Percentiles rank a stretch among this genome's conserved stretches.
Evolutionary conservation across 2,113 vertebrate genomes (phyloP).

Genomic region (Numida meleagris): DNA sequence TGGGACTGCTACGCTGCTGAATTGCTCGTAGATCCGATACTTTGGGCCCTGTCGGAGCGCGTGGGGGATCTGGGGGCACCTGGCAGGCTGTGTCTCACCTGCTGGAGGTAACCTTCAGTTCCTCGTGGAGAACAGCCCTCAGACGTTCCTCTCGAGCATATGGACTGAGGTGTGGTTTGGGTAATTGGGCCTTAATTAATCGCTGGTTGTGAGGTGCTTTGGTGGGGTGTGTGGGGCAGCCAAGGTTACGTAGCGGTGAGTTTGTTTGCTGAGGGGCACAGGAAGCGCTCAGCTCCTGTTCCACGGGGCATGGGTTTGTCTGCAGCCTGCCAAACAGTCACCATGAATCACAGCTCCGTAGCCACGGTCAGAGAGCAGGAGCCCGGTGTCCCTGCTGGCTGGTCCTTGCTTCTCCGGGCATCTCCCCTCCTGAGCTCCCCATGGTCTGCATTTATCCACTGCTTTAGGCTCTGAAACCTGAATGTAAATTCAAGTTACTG

Average conservation of each 20-base stretch:
- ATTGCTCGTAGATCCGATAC: constrained; percentile 7
- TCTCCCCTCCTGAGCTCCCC: neutral
- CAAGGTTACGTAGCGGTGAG: rapidly evolving
- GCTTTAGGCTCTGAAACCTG: neutral
- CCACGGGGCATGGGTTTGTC: rapidly evolving
- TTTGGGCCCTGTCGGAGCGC: neutral
- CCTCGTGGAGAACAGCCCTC: neutral
- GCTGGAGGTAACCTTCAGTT: neutral
- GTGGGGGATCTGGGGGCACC: neutral
- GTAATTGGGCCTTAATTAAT: no score
- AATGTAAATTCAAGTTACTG: neutral
- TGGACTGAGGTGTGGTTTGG: no score
- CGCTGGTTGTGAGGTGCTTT: no score
- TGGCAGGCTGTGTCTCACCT: neutral
- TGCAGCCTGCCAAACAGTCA: neutral
- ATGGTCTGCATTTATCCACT: rapidly evolving
- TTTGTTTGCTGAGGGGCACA: neutral
- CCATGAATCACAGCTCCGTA: rapidly evolving
- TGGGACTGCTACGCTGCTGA: neutral
- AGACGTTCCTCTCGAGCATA: neutral
- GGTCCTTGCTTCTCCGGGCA: neutral
- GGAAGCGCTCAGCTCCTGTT: neutral
- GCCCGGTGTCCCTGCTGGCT: neutral
- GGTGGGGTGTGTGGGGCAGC: rapidly evolving
- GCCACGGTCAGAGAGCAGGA: neutral